Conservation (phyloP, 2,113 vertebrate species). For the Eolophus roseicapilla region DNA sequence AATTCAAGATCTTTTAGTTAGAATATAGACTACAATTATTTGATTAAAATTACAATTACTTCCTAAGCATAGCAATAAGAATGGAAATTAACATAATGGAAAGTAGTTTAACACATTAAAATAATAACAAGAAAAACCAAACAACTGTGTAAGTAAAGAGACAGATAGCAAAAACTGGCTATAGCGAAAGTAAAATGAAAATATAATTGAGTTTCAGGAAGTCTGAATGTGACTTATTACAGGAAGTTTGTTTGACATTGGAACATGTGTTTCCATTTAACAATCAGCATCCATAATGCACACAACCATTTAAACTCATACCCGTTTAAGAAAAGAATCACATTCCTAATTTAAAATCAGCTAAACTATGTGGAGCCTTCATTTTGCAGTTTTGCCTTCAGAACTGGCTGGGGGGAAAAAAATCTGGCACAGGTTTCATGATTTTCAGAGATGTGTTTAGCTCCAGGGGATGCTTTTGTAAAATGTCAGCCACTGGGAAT, state of each 20-base stretch:
- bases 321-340: background rate
- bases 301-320: background rate
- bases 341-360: background rate
- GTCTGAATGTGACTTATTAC: background rate
- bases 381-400: background rate
- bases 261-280: constrained; percentile 14
- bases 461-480: background rate
- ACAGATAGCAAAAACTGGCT: background rate
- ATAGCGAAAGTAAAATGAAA: constrained; percentile 17
- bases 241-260: background rate
- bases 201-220: background rate
- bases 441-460: background rate
- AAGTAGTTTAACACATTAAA: background rate
- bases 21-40: background rate
- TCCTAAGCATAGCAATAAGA: background rate
- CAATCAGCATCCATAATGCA: background rate
- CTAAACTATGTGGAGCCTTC: background rate
- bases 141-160: background rate
- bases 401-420: background rate
- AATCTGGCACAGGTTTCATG: background rate
- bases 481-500: background rate
- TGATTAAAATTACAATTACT: constrained; percentile 30
- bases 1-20: background rate
- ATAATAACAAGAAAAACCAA: background rate
- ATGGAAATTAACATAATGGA: background rate